Evolutionary conservation across 1,140 invertebrate species (phyloP).

Genomic region (Grapholita molesta): DNA sequence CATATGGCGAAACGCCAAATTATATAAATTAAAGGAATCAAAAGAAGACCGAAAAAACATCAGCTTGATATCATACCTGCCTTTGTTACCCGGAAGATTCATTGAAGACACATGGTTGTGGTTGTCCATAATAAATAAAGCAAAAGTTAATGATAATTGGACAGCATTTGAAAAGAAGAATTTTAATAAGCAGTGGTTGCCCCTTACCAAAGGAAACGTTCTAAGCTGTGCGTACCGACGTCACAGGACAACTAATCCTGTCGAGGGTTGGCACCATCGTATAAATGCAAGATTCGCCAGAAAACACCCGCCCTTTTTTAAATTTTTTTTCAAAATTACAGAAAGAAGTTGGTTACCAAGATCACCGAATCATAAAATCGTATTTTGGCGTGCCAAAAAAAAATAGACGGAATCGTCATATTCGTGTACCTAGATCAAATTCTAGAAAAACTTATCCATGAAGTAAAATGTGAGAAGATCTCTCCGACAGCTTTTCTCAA

Average conservation of each 20-base stretch:
- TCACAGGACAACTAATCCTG: neutral
- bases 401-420: neutral
- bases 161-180: neutral
- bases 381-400: neutral
- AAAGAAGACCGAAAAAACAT: too few relatives aligned
- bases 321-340: neutral
- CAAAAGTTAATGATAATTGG: too few relatives aligned
- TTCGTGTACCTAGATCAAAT: neutral
- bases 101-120: too few relatives aligned
- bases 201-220: neutral
- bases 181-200: neutral
- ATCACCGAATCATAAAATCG: neutral
- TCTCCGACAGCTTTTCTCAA: neutral
- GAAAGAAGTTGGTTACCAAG: neutral
- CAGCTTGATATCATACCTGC: too few relatives aligned
- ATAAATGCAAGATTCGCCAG: neutral
- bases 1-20: neutral
- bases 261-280: neutral
- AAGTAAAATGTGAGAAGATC: neutral
- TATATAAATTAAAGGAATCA: neutral
- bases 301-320: neutral
- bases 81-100: too few relatives aligned
- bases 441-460: neutral
- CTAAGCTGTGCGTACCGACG: neutral
- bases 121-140: too few relatives aligned